Percentiles rank a stretch among this genome's conserved stretches.
phyloP scores from a whole-genome alignment of 2,888 invertebrate genomes.

The Nomada goodeniana region DNA sequence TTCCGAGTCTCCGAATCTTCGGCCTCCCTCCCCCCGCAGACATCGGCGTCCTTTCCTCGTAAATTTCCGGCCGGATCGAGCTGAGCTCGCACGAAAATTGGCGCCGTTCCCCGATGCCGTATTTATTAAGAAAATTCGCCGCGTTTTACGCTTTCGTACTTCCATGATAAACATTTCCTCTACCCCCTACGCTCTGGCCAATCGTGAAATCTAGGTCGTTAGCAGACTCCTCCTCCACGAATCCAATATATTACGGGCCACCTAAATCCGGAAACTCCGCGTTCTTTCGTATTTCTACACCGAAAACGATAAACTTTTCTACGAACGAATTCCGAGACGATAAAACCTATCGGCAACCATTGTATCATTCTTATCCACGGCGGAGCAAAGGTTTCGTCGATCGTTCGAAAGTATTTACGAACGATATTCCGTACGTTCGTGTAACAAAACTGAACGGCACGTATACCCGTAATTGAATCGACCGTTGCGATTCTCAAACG shows the following conservation, averaged over 20 bases:
- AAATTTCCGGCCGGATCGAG: slow-evolving; percentile 6
- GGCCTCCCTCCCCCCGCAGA: neutral
- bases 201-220: slow-evolving; percentile 5
- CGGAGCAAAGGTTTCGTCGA: too few species aligned
- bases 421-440: too few species aligned
- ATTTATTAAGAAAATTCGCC: slow-evolving; percentile 20
- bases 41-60: neutral
- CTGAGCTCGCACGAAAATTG: neutral
- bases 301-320: neutral
- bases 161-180: neutral
- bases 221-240: neutral
- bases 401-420: too few species aligned
- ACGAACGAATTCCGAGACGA: neutral
- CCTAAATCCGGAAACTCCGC: neutral
- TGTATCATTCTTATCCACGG: too few species aligned
- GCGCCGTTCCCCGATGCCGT: neutral
- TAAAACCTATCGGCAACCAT: too few species aligned
- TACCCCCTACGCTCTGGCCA: neutral
- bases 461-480: too few species aligned
- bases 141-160: neutral
- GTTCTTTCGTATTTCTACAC: neutral
- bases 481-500: slow-evolving; percentile 2
- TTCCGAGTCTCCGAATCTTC: neutral
- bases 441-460: too few species aligned
- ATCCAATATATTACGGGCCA: neutral